Percentiles rank a stretch among this genome's conserved stretches.
phyloP scores from a whole-genome alignment of 2,888 invertebrate species.

The Synergus itoensis region DNA sequence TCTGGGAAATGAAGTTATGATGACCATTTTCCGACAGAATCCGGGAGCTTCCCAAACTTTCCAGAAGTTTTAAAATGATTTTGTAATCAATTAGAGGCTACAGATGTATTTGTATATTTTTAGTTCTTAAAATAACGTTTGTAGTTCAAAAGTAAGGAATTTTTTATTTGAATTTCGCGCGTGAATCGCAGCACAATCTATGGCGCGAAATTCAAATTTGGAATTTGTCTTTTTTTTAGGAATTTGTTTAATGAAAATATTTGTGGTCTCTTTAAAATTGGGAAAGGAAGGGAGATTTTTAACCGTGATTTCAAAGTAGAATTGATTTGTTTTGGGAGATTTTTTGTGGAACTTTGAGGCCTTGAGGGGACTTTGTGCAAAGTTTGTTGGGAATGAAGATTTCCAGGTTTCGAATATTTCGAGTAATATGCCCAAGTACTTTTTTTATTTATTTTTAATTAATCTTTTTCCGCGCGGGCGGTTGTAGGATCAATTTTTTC shows the following conservation, averaged over 20 bases:
- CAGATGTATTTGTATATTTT: neutral
- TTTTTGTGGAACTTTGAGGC: neutral
- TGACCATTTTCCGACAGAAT: constrained; percentile 51
- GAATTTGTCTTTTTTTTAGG: neutral
- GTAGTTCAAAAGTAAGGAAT: neutral
- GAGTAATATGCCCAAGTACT: neutral
- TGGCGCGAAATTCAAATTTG: neutral
- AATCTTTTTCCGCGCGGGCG: neutral
- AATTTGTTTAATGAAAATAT: neutral
- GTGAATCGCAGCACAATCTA: too few relatives aligned
- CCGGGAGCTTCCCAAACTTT: neutral
- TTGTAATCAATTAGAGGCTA: neutral
- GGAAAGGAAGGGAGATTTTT: neutral
- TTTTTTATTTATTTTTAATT: constrained; percentile 1
- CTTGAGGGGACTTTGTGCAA: constrained; percentile 17
- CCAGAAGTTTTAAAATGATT: neutral
- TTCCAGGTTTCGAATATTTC: neutral
- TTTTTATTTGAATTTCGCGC: neutral
- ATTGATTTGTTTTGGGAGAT: neutral
- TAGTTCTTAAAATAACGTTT: neutral
- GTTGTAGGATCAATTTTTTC: neutral
- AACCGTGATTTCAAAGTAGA: neutral
- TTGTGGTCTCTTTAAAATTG: neutral
- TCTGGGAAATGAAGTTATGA: constrained; percentile 94
- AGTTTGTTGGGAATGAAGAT: neutral